These are phyloP conservation scores for Catonia carolina DNA, from an alignment of 2,888 invertebrate genomes.

Conservation along the genomic window DNA sequence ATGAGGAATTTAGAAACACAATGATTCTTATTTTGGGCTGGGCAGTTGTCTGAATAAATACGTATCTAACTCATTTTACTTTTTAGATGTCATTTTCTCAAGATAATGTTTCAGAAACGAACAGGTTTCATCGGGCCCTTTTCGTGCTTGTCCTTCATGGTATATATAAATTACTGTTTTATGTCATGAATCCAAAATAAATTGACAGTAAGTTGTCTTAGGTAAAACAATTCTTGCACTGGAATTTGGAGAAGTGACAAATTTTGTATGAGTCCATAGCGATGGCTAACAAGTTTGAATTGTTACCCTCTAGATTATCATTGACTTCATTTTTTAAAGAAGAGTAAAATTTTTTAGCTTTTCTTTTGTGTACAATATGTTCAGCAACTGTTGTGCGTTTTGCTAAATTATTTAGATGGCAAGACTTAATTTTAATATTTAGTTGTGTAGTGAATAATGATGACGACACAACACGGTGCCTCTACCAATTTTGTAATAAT, in stretches of 20 bases:
- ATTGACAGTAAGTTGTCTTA: constrained; percentile 26
- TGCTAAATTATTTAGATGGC: constrained; percentile 24
- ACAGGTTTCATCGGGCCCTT: constrained; percentile 27
- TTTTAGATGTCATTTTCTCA: neutral
- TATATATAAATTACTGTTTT: too few relatives aligned
- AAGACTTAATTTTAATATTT: constrained; percentile 22
- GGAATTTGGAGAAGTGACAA: constrained; percentile 34
- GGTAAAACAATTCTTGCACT: constrained; percentile 32
- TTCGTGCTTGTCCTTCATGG: constrained; percentile 31
- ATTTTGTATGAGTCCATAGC: constrained; percentile 36
- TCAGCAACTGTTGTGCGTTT: constrained; percentile 32
- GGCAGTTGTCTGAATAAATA: constrained; percentile 35
- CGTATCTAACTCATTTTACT: constrained; percentile 19
- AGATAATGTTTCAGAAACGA: constrained; percentile 20
- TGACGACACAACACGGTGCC: too few relatives aligned
- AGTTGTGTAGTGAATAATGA: too few relatives aligned
- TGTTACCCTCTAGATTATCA: constrained; percentile 28
- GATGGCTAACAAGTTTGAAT: constrained; percentile 25
- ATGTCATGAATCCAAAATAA: constrained; percentile 29
- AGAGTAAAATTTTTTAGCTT: constrained; percentile 32
- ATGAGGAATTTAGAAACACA: constrained; percentile 18
- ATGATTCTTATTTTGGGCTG: constrained; percentile 33
- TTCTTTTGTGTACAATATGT: constrained; percentile 29
- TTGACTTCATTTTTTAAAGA: constrained; percentile 29
- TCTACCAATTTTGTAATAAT: too few relatives aligned